Evolutionary conservation across 2,888 invertebrate species (phyloP).

Genomic region (Poecilobothrus nobilitatus): DNA sequence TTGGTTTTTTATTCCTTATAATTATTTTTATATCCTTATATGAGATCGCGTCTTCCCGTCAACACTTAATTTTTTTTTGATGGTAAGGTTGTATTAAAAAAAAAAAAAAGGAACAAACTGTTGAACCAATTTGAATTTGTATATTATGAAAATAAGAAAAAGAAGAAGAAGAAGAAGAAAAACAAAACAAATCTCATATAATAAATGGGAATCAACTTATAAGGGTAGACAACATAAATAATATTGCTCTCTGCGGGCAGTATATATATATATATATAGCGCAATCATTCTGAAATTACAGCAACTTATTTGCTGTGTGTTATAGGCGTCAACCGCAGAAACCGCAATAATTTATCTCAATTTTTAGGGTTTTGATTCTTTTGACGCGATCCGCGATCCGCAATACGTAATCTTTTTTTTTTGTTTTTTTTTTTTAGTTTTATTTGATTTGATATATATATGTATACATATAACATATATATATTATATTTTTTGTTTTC

Average conservation of each 20-base stretch:
- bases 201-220: neutral
- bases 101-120: neutral
- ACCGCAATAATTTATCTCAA: conserved; percentile 31
- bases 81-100: neutral
- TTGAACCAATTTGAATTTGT: neutral
- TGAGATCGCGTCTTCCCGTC: neutral
- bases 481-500: no score
- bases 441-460: no score
- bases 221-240: conserved; percentile 6
- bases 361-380: conserved; percentile 18
- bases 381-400: conserved; percentile 8
- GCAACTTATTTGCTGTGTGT: neutral
- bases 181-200: no score
- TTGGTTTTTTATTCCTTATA: no score
- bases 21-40: conserved; percentile 2
- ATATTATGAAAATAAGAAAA: neutral
- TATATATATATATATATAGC: neutral
- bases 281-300: neutral
- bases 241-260: conserved; percentile 6
- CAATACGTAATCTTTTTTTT: neutral
- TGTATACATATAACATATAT: no score
- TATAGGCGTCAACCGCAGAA: conserved; percentile 26
- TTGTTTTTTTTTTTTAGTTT: neutral
- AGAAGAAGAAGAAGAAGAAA: neutral
- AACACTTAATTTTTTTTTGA: neutral